Base-by-base conservation (phyloP, 2,797 vertebrate genomes). In the Pangasius larnaudii region DNA sequence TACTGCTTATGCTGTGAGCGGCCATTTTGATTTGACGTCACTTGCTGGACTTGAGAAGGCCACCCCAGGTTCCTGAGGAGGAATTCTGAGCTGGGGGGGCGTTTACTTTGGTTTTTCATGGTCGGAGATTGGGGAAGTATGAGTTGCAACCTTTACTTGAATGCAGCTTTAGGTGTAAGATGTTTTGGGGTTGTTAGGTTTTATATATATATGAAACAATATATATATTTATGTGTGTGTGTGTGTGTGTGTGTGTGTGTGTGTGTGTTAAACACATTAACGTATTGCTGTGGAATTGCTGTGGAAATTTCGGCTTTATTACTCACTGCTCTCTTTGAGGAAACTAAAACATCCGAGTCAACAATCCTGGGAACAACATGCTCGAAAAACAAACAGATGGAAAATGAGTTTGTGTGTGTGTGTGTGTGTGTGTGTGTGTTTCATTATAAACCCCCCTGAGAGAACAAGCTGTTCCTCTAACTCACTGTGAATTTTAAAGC, bases 331-430 rank as follows among this genome's bases (percentile, higher is more conserved):
- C 75, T 86, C 81, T 74, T 71, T 72, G 78, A 46, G 18, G 61
- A 78, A 79, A 58, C 74, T 74, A 49, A 88, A 49, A 79, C n/a
- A 86, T n/a, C 19, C 33, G 85, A 61, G 79, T 71, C 74, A 89
- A 87, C 78, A 86, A 79, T 81, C 85, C 82, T 78, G 46, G 24
- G 79, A 91, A 82, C 69, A 91, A 85, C 71, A 72, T 71, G 72
- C 46, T 72, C 27, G 88, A 58, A 63, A 90, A 88, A 88, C 84
- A 88, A 88, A 90, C 85, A 89, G 89, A 90, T 88, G 86, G 87
- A 87, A 89, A 88, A 82, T 82, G 58, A 8, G 36, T 63, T 6
- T 82, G 56, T 81, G 33, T 58, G 53, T 59, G 78, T 59, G 78
- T 89, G 85, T 91, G 88, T 58, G 78, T 86, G 71, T 58, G 30